Percentiles rank a stretch among this genome's conserved stretches.
Conservation (phyloP, 2,797 vertebrate species). For the Cyprinella venusta region DNA sequence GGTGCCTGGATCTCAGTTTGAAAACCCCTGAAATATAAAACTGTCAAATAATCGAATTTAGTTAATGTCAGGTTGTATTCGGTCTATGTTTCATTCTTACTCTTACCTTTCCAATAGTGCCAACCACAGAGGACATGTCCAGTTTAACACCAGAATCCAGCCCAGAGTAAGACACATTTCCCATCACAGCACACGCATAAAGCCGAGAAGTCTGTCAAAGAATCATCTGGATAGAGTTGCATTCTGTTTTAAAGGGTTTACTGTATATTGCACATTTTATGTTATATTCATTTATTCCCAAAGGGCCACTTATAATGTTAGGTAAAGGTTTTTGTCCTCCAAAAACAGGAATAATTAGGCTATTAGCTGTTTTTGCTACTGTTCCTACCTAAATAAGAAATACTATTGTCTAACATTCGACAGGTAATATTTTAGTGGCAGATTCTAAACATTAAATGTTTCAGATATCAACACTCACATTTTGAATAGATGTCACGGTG, state of each 20-base stretch:
- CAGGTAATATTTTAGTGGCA: not conserved
- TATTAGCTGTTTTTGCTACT: not conserved
- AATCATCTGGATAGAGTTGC: not conserved
- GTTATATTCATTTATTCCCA: not conserved
- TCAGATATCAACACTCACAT: not conserved
- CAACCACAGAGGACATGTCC: slow-evolving; percentile 94
- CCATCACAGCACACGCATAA: not conserved
- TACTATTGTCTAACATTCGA: not conserved
- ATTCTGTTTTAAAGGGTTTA: not conserved
- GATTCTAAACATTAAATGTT: not conserved
- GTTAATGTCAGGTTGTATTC: not conserved
- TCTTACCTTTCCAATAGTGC: slow-evolving; percentile 75
- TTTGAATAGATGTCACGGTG: not conserved
- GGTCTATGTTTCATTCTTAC: not conserved
- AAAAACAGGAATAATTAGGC: not conserved
- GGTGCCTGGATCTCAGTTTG: not conserved
- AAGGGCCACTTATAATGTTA: not conserved
- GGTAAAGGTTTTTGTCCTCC: not conserved
- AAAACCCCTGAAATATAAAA: slow-evolving; percentile 12
- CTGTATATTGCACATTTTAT: not conserved
- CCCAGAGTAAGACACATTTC: slow-evolving; percentile 85
- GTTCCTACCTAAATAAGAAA: no score
- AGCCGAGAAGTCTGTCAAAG: not conserved
- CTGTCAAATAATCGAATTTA: not conserved
- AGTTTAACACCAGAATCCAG: slow-evolving; percentile 93